phyloP scores from a whole-genome alignment of 2,888 invertebrate genomes.

The Drosophila emarginata region DNA sequence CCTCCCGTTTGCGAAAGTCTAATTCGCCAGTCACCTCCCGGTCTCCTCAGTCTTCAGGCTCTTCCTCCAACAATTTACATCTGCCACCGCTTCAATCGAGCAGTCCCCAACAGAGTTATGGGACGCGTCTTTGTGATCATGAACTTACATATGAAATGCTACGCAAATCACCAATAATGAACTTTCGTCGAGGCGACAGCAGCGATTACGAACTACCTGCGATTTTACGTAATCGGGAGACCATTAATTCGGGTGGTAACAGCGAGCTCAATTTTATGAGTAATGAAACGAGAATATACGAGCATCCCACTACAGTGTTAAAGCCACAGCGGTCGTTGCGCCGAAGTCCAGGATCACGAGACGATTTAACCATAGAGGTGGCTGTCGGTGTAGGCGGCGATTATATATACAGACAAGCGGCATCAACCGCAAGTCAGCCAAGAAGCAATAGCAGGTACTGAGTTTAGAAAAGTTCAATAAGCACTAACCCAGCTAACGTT shows the following conservation, averaged over 20 bases:
- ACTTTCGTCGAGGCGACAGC: conserved; percentile 79
- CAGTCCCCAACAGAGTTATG: conserved; percentile 82
- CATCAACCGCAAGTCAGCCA: conserved; percentile 40
- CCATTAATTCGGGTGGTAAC: conserved; percentile 80
- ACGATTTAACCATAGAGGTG: conserved; percentile 72
- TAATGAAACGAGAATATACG: conserved; percentile 79
- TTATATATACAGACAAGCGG: conserved; percentile 71
- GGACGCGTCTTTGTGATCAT: conserved; percentile 81
- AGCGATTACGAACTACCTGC: conserved; percentile 79
- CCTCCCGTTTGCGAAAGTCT: conserved; percentile 67
- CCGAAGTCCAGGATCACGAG: conserved; percentile 75
- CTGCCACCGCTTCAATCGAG: conserved; percentile 71
- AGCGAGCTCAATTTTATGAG: conserved; percentile 81
- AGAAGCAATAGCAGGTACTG: conserved; percentile 81
- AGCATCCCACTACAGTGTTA: conserved; percentile 76
- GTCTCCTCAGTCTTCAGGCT: conserved; percentile 80
- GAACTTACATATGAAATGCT: conserved; percentile 82
- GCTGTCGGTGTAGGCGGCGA: conserved; percentile 51
- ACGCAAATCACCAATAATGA: conserved; percentile 81
- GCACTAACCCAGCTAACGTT: conserved; percentile 22
- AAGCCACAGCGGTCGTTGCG: conserved; percentile 69
- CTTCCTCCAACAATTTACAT: conserved; percentile 74
- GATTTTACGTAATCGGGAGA: conserved; percentile 77
- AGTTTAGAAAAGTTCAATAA: conserved; percentile 5
- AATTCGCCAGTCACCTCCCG: conserved; percentile 73